These are phyloP conservation scores for Argyrosomus japonicus DNA, from an alignment of 2,113 vertebrate genomes.

Conservation along the genomic window DNA sequence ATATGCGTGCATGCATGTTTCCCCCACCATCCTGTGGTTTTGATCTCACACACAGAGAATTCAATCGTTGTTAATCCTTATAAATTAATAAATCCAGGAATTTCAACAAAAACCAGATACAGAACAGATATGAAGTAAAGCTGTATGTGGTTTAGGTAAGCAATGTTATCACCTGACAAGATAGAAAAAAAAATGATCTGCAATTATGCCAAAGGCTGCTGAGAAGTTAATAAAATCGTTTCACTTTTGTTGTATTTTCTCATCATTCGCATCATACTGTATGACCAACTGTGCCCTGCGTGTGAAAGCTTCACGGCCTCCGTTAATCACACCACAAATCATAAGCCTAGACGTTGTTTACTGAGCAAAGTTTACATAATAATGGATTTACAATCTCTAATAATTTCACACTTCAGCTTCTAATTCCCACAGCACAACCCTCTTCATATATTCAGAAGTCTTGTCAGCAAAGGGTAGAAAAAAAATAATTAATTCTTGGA, in stretches of 20 bases:
- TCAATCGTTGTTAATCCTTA: too few species aligned
- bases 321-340: not conserved
- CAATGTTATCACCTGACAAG: too few species aligned
- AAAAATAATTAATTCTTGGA: not conserved
- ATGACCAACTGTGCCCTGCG: too few species aligned
- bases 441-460: not conserved
- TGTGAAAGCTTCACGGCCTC: not conserved
- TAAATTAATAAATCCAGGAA: too few species aligned
- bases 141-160: too few species aligned
- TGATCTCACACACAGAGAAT: not conserved
- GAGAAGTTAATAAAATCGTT: too few species aligned
- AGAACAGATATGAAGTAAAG: too few species aligned
- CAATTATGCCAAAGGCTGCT: too few species aligned
- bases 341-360: not conserved
- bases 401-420: not conserved
- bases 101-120: too few species aligned
- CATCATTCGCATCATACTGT: too few species aligned
- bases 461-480: not conserved
- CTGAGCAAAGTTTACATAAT: not conserved
- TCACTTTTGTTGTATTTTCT: too few species aligned
- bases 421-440: not conserved
- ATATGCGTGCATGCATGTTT: not conserved
- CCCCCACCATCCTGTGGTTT: not conserved
- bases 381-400: not conserved
- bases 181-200: too few species aligned